Conservation (phyloP, 2,113 vertebrate species). For the Misgurnus anguillicaudatus region DNA sequence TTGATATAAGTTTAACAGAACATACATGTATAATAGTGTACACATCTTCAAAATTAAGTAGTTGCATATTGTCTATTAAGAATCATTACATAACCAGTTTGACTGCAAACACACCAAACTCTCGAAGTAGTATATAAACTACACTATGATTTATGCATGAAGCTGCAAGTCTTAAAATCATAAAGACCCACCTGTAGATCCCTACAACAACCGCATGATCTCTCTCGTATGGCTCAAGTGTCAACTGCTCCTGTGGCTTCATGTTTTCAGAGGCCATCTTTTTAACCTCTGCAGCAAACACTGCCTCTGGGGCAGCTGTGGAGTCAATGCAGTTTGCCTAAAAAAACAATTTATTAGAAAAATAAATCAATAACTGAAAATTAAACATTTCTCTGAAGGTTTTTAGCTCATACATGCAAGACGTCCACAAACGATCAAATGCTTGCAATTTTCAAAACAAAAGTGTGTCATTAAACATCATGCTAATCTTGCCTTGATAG, state of each 20-base stretch:
- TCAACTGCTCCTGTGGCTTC: conserved; percentile 94
- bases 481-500: conserved; percentile 82
- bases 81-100: no score
- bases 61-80: no score
- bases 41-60: no score
- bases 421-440: no score
- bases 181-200: conserved; percentile 83
- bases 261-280: conserved; percentile 93
- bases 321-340: conserved; percentile 96
- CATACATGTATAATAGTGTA: no score
- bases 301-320: conserved; percentile 87
- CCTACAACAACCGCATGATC: conserved; percentile 93
- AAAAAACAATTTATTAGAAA: neutral
- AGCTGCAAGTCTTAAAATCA: neutral
- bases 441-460: no score
- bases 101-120: no score
- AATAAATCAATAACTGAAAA: neutral
- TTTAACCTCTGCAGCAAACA: conserved; percentile 89
- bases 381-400: no score
- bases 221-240: conserved; percentile 90
- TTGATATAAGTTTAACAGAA: no score
- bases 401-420: no score
- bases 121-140: neutral
- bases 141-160: neutral
- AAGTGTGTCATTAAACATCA: neutral